Percentiles rank a stretch among this genome's conserved stretches.
Conservation (phyloP, 2,888 invertebrate species). For the Calliscelio sp. region DNA sequence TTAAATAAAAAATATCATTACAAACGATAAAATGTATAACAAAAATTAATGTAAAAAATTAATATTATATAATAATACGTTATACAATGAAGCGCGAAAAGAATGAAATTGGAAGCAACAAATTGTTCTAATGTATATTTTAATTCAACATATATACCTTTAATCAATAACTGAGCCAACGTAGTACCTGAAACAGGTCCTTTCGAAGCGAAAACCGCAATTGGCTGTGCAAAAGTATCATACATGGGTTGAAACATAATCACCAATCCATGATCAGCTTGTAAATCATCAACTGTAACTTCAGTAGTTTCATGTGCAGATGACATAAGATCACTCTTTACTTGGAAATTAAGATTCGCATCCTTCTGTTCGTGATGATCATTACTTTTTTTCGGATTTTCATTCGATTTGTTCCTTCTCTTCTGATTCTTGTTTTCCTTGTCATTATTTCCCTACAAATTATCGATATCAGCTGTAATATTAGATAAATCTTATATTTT, state of each 20-base stretch:
- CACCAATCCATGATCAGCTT: constrained; percentile 18
- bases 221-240: constrained; percentile 10
- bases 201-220: constrained; percentile 17
- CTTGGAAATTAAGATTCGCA: too few relatives aligned
- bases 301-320: background rate
- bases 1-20: background rate
- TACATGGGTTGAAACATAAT: constrained; percentile 17
- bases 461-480: too few relatives aligned
- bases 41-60: background rate
- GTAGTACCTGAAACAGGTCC: constrained; percentile 1
- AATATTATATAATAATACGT: background rate
- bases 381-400: too few relatives aligned
- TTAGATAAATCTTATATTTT: too few relatives aligned
- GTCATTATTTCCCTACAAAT: too few relatives aligned
- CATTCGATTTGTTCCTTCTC: too few relatives aligned
- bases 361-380: background rate
- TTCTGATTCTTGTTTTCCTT: too few relatives aligned
- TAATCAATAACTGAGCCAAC: constrained; percentile 8
- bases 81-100: too few relatives aligned
- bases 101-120: too few relatives aligned
- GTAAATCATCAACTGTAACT: background rate
- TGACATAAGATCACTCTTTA: background rate
- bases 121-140: background rate
- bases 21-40: background rate
- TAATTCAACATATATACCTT: background rate